Evolutionary conservation across 2,888 invertebrate species (phyloP), one percentile per base, ranked within the genome.

Genomic region (Asteroscopus sphinx): DNA sequence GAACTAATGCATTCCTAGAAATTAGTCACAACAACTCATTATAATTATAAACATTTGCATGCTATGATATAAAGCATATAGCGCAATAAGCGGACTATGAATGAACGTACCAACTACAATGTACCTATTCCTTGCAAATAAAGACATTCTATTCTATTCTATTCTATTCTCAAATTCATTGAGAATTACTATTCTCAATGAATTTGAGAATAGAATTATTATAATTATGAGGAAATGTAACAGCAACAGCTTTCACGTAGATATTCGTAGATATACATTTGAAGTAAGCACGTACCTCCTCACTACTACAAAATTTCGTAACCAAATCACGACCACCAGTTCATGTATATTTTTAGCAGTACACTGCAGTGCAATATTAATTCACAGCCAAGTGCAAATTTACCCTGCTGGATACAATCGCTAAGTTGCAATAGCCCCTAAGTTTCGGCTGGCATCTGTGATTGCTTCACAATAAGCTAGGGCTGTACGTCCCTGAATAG

Each of bases 401-500:
- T 37, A 44, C 9, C 17, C 28, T n/a, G 40, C 9, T 9, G 46
- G 30, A 47, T 30, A 41, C 47, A 54, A 46, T 48, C 28, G 21
- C 35, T 51, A 39, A 72, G 52, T 56, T 62, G 52, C 41, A 48
- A 62, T 54, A 33, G 45, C 35, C 59, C 46, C 57, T 62, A 52
- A 53, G 67, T 66, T 56, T 47, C 17, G 15, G 25, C 30, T 28
- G 25, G 67, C 63, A 55, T 69, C 66, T 61, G 70, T 70, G 75
- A 76, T 78, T 74, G 68, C 68, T 49, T 47, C 54, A 76, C 77
- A 76, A 81, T 69, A 74, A 72, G 57, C 62, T 37, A 55, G 49
- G 39, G 36, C 37, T 32, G 56, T 60, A 60, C 67, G 74, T 64
- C 46, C 52, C 61, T 12, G 61, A 64, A 63, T 63, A 55, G 58